Percentiles rank a stretch among this genome's conserved stretches.
phyloP scores from a whole-genome alignment of 2,113 vertebrate species.

The Heterotis niloticus region DNA sequence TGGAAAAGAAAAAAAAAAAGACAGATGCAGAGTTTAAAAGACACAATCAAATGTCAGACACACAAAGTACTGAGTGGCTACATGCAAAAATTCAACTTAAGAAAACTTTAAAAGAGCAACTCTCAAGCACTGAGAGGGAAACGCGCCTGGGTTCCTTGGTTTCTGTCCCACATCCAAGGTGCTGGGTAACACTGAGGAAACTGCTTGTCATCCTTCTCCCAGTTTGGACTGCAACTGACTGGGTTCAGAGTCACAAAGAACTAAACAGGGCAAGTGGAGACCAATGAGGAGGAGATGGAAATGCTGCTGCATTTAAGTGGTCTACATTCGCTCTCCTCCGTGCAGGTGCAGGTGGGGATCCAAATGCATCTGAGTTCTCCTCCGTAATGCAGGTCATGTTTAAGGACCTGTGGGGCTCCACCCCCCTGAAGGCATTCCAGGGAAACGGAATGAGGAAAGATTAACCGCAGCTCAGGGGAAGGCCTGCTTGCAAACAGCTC shows the following conservation, averaged over 20 bases:
- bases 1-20: too few species aligned
- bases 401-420: constrained; percentile 56
- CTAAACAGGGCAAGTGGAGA: constrained; percentile 44
- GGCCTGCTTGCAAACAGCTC: neutral
- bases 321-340: neutral
- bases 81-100: neutral
- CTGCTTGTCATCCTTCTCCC: neutral
- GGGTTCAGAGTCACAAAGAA: constrained; percentile 13
- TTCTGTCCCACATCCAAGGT: neutral
- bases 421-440: constrained; percentile 59
- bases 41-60: constrained; percentile 21
- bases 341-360: constrained; percentile 34
- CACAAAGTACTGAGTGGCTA: constrained; percentile 4
- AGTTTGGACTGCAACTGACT: neutral
- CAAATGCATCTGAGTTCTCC: constrained; percentile 38
- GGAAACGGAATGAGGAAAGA: constrained; percentile 60
- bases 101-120: constrained; percentile 37
- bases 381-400: constrained; percentile 52
- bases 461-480: constrained; percentile 51
- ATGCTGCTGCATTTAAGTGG: constrained; percentile 11
- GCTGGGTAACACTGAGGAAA: neutral
- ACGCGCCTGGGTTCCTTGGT: neutral
- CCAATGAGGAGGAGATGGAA: constrained; percentile 46
- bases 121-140: constrained; percentile 27
- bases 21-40: constrained; percentile 33